These are phyloP conservation scores for Pandemis corylana DNA, from an alignment of 2,888 invertebrate species.

Conservation along the genomic window DNA sequence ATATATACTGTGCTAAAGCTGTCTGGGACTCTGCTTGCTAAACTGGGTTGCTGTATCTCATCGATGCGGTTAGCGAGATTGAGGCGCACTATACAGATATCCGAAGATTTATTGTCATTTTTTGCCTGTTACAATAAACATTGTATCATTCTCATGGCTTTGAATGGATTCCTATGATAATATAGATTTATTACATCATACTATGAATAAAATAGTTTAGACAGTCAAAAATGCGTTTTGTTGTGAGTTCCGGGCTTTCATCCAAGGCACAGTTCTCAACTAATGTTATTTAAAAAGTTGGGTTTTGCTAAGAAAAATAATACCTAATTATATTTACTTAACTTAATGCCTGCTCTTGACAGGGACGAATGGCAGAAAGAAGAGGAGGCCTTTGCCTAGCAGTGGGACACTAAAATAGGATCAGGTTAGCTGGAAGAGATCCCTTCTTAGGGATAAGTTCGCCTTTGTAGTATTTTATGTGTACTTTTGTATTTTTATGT, in stretches of 20 bases:
- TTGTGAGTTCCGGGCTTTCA: background rate
- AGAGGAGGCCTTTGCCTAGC: too few relatives aligned
- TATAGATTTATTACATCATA: constrained; percentile 32
- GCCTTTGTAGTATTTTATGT: too few relatives aligned
- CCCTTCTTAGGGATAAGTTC: too few relatives aligned
- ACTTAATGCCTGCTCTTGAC: too few relatives aligned
- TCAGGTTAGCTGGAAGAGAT: too few relatives aligned
- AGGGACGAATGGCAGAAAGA: too few relatives aligned
- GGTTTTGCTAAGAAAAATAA: too few relatives aligned
- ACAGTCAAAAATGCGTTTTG: constrained; percentile 1
- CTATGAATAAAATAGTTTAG: constrained; percentile 7
- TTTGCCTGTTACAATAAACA: constrained; percentile 59
- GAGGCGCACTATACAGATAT: constrained; percentile 57
- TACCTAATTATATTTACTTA: too few relatives aligned
- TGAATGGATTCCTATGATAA: constrained; percentile 32
- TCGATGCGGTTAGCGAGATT: constrained; percentile 49
- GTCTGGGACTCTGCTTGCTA: constrained; percentile 11
- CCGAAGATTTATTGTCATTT: constrained; percentile 61
- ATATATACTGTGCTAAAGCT: too few relatives aligned
- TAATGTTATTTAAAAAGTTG: background rate
- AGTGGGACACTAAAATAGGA: too few relatives aligned
- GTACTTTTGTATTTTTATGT: too few relatives aligned
- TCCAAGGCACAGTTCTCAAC: background rate
- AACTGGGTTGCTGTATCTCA: constrained; percentile 43
- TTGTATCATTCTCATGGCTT: constrained; percentile 53